Evolutionary conservation across 2,888 invertebrate species (phyloP).

Genomic region (Lymantria dispar): DNA sequence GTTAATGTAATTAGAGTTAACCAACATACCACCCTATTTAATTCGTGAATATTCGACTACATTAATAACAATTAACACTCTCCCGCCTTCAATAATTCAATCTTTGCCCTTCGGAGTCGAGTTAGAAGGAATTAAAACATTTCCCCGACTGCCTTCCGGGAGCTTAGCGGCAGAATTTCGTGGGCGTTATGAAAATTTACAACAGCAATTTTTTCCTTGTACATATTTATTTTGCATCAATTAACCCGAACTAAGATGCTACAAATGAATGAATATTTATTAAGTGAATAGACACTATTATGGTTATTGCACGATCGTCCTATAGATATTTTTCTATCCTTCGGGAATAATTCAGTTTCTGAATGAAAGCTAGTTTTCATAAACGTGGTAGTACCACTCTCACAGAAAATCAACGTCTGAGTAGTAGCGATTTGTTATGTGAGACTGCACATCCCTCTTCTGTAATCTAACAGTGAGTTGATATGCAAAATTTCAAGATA

Average conservation of each 20-base stretch:
- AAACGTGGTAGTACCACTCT: too few species aligned
- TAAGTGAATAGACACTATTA: not conserved
- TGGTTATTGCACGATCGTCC: too few species aligned
- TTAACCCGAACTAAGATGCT: not conserved
- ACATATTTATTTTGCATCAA: constrained; percentile 5
- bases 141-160: constrained; percentile 28
- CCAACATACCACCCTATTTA: constrained; percentile 24
- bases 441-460: too few species aligned
- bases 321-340: too few species aligned
- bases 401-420: too few species aligned
- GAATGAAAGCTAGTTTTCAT: too few species aligned
- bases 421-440: too few species aligned
- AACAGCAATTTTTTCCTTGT: constrained; percentile 2
- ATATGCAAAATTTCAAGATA: too few species aligned
- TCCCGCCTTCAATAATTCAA: constrained; percentile 59
- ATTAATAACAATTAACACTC: constrained; percentile 55
- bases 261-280: not conserved
- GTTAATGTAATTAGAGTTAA: not conserved
- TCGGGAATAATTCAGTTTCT: too few species aligned
- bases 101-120: constrained; percentile 45
- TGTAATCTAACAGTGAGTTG: too few species aligned
- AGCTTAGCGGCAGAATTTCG: constrained; percentile 22
- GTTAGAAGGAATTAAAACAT: constrained; percentile 47
- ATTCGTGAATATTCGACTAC: constrained; percentile 39
- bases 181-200: constrained; percentile 27